Percentiles rank a stretch among this genome's conserved stretches.
phyloP scores from a whole-genome alignment of 2,888 invertebrate genomes.

The Agrypnus murinus region DNA sequence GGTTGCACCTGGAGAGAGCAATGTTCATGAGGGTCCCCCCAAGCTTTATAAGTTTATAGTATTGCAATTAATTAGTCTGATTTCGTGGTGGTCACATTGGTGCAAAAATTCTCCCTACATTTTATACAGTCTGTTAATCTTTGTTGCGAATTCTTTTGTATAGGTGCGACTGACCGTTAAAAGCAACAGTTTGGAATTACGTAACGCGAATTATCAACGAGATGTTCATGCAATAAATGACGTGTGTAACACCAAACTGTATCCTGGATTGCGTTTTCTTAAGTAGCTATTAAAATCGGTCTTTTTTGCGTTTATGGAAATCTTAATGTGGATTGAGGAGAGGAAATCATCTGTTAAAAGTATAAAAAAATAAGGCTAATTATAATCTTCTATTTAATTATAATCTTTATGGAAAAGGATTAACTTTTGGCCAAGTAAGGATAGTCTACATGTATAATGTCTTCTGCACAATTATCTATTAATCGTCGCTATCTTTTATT shows the following conservation, averaged over 20 bases:
- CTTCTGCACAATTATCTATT: too few species aligned
- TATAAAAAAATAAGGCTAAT: too few species aligned
- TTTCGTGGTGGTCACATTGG: slow-evolving; percentile 13
- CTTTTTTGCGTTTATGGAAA: background rate
- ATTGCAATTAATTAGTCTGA: slow-evolving; percentile 37
- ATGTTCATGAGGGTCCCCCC: slow-evolving; percentile 43
- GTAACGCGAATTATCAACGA: background rate
- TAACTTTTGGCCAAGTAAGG: too few species aligned
- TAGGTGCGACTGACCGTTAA: slow-evolving; percentile 14
- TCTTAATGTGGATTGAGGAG: background rate
- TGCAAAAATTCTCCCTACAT: slow-evolving; percentile 21
- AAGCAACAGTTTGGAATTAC: slow-evolving; percentile 6
- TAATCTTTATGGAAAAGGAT: too few species aligned
- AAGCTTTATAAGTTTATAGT: slow-evolving; percentile 28
- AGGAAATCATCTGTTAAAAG: background rate
- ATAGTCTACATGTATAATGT: too few species aligned
- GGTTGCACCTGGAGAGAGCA: slow-evolving; percentile 41
- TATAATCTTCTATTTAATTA: too few species aligned
- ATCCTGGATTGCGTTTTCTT: slow-evolving; percentile 4
- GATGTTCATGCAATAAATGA: background rate
- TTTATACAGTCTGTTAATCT: slow-evolving; percentile 18
- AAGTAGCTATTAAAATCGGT: background rate
- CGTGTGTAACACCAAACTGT: background rate
- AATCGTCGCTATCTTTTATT: too few species aligned
- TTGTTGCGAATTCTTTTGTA: slow-evolving; percentile 15